Percentiles rank a stretch among this genome's conserved stretches.
phyloP scores from a whole-genome alignment of 2,888 invertebrate species.

The Malacosoma neustria region DNA sequence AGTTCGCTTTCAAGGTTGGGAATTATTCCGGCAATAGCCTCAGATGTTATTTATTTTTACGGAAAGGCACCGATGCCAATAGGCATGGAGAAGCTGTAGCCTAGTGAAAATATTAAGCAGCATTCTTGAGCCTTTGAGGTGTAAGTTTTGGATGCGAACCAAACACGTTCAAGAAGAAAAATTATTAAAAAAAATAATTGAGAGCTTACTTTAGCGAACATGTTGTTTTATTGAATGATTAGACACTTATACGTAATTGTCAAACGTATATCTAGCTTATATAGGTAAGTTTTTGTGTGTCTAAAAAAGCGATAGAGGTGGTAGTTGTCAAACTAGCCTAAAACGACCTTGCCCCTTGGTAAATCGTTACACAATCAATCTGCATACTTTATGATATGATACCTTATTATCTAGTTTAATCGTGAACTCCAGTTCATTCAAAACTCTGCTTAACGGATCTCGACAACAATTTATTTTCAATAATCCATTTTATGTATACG shows the following conservation, averaged over 20 bases:
- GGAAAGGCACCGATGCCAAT: background rate
- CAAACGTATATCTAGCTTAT: slow-evolving; percentile 1
- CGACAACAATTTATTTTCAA: background rate
- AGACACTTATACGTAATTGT: slow-evolving; percentile 7
- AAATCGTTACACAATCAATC: slow-evolving; percentile 2
- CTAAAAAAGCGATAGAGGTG: background rate
- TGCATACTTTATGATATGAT: no score
- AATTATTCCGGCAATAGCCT: no score
- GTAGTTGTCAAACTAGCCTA: slow-evolving; percentile 3
- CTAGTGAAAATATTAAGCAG: no score
- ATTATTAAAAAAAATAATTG: no score
- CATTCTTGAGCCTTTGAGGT: no score
- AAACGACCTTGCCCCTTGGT: slow-evolving; percentile 4
- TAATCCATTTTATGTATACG: no score
- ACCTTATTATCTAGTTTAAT: slow-evolving; percentile 1
- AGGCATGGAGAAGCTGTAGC: no score
- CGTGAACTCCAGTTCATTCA: background rate
- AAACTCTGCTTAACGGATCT: background rate
- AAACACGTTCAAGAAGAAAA: no score
- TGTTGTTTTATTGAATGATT: slow-evolving; percentile 19
- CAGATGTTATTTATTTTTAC: background rate
- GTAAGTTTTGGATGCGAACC: no score
- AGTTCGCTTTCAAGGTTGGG: no score
- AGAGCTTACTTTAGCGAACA: slow-evolving; percentile 30
- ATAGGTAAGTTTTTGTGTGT: background rate